Evolutionary conservation across 1,140 invertebrate genomes (phyloP), one percentile per base, ranked within the genome.

Genomic region (Caenorhabditis latens): DNA sequence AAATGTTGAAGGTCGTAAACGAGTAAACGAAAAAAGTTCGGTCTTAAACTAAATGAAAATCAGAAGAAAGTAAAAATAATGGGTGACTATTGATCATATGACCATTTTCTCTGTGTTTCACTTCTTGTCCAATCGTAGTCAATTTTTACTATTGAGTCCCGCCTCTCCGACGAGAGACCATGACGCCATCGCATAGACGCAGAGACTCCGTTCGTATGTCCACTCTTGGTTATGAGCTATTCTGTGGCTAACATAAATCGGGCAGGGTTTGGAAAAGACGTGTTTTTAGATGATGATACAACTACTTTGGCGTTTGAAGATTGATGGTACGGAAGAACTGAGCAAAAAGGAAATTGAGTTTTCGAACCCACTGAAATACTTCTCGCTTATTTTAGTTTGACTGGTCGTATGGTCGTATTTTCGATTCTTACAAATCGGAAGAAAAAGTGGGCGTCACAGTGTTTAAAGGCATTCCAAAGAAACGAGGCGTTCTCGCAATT

Each of bases 101-200:
- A 71, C 71, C 11, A 46, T 48, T 40, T 79, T 79, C 11, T 79
- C 53, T 16, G 5, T 46, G 40, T 71, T 71, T 42, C 32, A 50
- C 5, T 32, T 53, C n/a, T 53, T 53, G 71, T 79, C 71, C 71
- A 79, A 79, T 79, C 46, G 71, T 79, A 50, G 46, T 14, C 71
- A 50, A 24, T 79, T 48, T 71, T 53, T 79, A 79, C 14, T 79
- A 79, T 50, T n/a, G 14, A 32, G 46, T 19, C 46, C 71, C 71
- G 43, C 71, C 71, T 53, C 16, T 32, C 42, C 19, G 19, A 46
- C 7, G 40, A 46, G 40, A 71, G 40, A 24, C 40, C 46, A 50
- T 63, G 8, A 40, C 3, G 19, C 46, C 14, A 9, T 50, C 71
- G 7, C n/a, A 43, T 19, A 79, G 71, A 79, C 43, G 43, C 46